Conservation (phyloP, 2,888 invertebrate species). For the Choristoneura rosaceana region DNA sequence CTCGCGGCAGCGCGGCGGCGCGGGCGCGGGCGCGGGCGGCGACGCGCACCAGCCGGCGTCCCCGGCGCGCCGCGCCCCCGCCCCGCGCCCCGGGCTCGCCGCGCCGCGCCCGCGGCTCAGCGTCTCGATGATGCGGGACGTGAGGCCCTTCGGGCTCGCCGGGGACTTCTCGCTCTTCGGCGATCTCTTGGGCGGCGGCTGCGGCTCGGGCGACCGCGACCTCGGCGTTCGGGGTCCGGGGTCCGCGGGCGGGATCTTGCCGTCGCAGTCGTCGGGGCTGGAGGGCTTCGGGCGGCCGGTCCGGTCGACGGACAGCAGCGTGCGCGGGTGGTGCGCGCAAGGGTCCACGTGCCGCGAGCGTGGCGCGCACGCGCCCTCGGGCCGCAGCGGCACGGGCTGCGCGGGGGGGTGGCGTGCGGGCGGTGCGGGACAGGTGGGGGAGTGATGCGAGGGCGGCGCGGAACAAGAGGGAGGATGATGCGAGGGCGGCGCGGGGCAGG, state of each 20-base stretch:
- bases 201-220: not conserved
- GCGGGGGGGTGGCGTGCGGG: conserved; percentile 21
- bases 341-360: not conserved
- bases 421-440: conserved; percentile 10
- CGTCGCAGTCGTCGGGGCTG: no score
- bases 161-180: not conserved
- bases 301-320: no score
- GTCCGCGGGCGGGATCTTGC: no score
- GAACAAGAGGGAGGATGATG: conserved; percentile 1
- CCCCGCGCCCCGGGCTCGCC: not conserved
- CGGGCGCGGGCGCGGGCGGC: not conserved
- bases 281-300: no score
- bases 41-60: conserved; percentile 20
- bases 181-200: not conserved
- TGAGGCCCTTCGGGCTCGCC: conserved; percentile 11
- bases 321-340: not conserved
- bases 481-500: not conserved
- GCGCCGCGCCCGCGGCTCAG: conserved; percentile 17
- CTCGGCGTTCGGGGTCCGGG: no score
- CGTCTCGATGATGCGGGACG: conserved; percentile 29
- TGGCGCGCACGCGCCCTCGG: no score
- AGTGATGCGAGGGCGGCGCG: not conserved
- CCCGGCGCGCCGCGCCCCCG: not conserved
- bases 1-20: conserved; percentile 15
- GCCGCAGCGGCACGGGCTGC: not conserved